These are phyloP conservation scores for Clavelina lepadiformis DNA, from an alignment of 23 tunicate species.

Conservation along the genomic window DNA sequence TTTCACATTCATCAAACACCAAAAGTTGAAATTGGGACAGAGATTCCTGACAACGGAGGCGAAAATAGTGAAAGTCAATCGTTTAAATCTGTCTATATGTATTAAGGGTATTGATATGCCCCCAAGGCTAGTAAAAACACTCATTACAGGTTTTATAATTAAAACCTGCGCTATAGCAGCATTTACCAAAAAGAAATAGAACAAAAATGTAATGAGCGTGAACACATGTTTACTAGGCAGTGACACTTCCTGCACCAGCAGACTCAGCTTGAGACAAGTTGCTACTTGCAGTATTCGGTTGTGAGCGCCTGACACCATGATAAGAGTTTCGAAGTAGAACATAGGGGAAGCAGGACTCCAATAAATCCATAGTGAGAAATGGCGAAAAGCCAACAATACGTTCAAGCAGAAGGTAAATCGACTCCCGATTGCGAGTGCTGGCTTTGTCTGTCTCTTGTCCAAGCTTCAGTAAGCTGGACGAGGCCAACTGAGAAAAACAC, in stretches of 20 bases:
- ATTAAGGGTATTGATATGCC: no score
- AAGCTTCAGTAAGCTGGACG: conserved; percentile 89
- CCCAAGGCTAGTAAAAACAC: no score
- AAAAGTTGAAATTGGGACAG: no score
- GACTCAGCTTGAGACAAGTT: conserved; percentile 9
- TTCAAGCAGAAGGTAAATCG: conserved; percentile 93
- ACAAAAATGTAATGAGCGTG: no score
- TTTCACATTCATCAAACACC: no score
- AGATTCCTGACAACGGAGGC: no score
- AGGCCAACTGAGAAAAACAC: conserved; percentile 67
- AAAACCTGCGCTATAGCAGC: no score
- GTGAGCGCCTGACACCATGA: conserved; percentile 78
- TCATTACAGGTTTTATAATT: no score
- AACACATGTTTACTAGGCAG: no score
- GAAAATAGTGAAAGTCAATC: no score
- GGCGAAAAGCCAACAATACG: conserved; percentile 78
- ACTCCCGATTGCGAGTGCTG: conserved; percentile 85
- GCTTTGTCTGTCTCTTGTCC: conserved; percentile 95
- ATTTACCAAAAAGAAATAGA: no score
- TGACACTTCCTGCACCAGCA: background rate
- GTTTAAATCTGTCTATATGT: no score
- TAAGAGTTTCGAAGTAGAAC: conserved; percentile 98
- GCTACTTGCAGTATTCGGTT: conserved; percentile 26
- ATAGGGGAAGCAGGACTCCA: conserved; percentile 99
- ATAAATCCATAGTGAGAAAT: conserved; percentile 96